A percentile compares a stretch with the other conserved stretches of the same genome.
phyloP scores from a whole-genome alignment of 1,140 invertebrate genomes.

The Platyscapa corneri region DNA sequence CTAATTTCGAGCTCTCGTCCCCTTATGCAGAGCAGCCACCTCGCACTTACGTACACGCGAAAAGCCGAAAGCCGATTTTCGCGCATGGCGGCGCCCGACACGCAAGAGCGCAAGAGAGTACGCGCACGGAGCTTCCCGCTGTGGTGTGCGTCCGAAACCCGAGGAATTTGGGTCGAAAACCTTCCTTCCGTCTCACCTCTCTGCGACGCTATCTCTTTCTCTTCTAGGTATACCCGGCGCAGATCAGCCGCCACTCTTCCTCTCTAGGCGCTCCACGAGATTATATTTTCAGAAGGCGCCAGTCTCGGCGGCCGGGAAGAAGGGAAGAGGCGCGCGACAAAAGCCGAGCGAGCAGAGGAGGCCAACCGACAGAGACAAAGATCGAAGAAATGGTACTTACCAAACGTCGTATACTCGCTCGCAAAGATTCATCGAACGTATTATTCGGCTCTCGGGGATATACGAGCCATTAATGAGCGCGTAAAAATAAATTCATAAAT shows the following conservation, averaged over 20 bases:
- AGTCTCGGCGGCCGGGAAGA: not conserved
- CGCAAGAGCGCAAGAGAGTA: no score
- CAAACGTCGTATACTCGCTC: not conserved
- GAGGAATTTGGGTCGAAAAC: constrained; percentile 50
- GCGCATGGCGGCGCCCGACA: not conserved
- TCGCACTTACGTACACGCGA: constrained; percentile 17
- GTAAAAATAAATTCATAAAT: not conserved
- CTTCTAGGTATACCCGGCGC: constrained; percentile 9
- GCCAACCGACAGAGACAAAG: not conserved
- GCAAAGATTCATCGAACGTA: not conserved
- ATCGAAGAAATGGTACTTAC: not conserved
- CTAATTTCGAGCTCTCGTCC: constrained; percentile 39
- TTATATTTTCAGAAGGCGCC: constrained; percentile 53
- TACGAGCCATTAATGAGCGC: not conserved
- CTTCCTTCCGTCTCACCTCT: constrained; percentile 5
- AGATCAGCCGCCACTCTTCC: constrained; percentile 3
- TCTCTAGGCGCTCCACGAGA: constrained; percentile 30
- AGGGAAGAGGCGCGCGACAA: not conserved
- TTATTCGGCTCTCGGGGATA: not conserved
- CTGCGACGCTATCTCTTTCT: constrained; percentile 11
- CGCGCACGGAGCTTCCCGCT: not conserved
- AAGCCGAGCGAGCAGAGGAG: no score
- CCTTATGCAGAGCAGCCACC: not conserved
- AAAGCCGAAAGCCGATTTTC: constrained; percentile 7
- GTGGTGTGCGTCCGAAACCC: constrained; percentile 2